Conservation (phyloP, 2,888 invertebrate genomes). For the Panorpa germanica region DNA sequence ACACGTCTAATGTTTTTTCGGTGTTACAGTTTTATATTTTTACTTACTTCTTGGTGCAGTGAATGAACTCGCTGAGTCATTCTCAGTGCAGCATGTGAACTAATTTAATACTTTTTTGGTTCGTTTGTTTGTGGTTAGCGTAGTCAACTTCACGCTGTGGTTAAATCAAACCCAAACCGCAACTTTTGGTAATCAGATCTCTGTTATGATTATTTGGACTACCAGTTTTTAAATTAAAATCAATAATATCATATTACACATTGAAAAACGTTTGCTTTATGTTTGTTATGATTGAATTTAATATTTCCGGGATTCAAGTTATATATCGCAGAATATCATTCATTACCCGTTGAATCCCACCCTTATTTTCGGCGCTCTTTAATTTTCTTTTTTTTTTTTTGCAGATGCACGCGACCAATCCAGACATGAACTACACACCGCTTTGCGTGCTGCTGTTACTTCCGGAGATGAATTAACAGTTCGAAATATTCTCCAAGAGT, state of each 20-base stretch:
- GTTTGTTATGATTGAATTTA: conserved; percentile 5
- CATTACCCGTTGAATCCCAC: conserved; percentile 1
- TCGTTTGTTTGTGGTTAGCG: too few species aligned
- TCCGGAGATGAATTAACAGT: conserved; percentile 52
- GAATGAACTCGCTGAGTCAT: too few species aligned
- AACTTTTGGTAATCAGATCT: too few species aligned
- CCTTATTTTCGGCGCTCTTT: not conserved
- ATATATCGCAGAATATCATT: not conserved
- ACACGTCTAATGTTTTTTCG: too few species aligned
- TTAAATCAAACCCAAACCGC: too few species aligned
- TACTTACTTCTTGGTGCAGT: too few species aligned
- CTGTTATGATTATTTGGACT: too few species aligned
- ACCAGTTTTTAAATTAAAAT: too few species aligned
- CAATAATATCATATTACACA: not conserved
- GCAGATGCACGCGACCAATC: conserved; percentile 55
- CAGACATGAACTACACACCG: conserved; percentile 51
- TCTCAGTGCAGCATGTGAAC: too few species aligned
- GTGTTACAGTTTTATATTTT: too few species aligned
- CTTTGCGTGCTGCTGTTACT: conserved; percentile 56
- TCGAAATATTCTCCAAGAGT: conserved; percentile 40
- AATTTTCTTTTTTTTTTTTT: conserved; percentile 15
- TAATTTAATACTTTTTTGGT: too few species aligned
- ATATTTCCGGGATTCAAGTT: not conserved
- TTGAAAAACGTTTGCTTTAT: conserved; percentile 1
- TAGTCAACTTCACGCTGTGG: too few species aligned